phyloP scores from a whole-genome alignment of 2,113 vertebrate species.

The Patagioenas fasciata region DNA sequence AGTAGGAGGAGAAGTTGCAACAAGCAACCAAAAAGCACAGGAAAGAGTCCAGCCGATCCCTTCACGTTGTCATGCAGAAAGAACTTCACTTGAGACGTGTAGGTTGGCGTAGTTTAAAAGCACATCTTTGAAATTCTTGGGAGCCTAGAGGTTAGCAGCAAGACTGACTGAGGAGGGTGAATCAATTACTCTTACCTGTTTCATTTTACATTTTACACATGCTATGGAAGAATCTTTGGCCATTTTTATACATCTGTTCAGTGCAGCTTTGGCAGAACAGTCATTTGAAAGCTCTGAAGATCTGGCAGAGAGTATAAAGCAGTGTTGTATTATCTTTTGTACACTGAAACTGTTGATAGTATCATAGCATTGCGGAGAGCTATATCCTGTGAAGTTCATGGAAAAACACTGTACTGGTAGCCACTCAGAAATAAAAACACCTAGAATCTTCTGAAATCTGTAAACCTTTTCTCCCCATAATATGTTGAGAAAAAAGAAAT shows the following conservation, averaged over 20 bases:
- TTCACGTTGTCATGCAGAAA: not conserved
- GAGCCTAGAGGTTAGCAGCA: not conserved
- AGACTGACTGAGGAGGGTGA: not conserved
- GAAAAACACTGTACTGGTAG: not conserved
- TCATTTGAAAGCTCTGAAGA: not conserved
- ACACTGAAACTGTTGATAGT: not conserved
- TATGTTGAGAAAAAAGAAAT: conserved; percentile 24
- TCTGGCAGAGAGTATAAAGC: not conserved
- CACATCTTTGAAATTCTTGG: not conserved
- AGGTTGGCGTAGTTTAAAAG: not conserved
- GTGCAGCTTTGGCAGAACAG: not conserved
- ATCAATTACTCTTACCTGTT: not conserved
- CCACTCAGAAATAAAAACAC: conserved; percentile 8
- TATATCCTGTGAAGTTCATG: not conserved
- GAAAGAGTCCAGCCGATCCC: not conserved
- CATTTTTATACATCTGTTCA: not conserved
- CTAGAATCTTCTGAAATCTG: conserved; percentile 31
- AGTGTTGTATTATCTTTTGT: not conserved
- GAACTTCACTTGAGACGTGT: not conserved
- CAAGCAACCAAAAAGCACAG: not conserved
- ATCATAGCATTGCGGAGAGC: not conserved
- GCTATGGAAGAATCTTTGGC: not conserved
- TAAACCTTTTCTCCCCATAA: conserved; percentile 34
- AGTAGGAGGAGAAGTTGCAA: not conserved
- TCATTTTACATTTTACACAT: not conserved